Evolutionary conservation across 2,113 vertebrate species (phyloP), one percentile per base, ranked within the genome.

Genomic region (Erythrocercus mccallii): DNA sequence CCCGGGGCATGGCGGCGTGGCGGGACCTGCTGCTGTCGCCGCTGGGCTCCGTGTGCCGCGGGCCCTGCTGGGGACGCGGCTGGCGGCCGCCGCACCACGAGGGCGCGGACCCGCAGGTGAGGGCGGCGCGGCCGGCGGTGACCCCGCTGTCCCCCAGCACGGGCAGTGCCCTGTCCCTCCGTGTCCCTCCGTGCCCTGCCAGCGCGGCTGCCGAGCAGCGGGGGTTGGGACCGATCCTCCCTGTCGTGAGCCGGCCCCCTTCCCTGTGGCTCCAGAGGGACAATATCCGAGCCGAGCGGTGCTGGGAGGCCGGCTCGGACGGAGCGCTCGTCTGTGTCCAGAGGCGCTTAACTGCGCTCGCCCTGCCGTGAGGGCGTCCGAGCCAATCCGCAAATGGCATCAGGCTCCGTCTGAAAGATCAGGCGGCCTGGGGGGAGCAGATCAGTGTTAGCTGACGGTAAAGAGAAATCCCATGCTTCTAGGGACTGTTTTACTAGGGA

Each of bases 381-480:
- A 12, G 23, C 15, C 3, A 22, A 0, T 1, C 48, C 15, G 28
- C n/a, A 0, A 12, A 3, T 0, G 35, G 20, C 57, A 11, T 20
- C 62, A 1, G 42, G 5, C 28, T 57, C 37, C 33, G 2, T 5
- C 37, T 6, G 54, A 4, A 28, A 15, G 54, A 5, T 22, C 28
- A 0, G 51, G 73, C 3, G 6, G 0, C 33, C 0, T 3, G 23
- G 3, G 40, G 22, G 30, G 12, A 40, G 6, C 11, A 5, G 15
- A 9, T 9, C 15, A 6, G 6, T 9, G 9, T 14, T 9, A 15
- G 27, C 42, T 28, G 42, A 17, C 6, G 16, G 40, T 50, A 20
- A 2, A 48, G 28, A 23, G 58, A 17, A 64, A 20, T 28, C 3
- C 12, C 21, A 1, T 7, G 33, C 30, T 42, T 0, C 18, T 4